A percentile compares a stretch with the other conserved stretches of the same genome.
These are phyloP conservation scores for Alectura lathami DNA, from an alignment of 2,113 vertebrate species.

Conservation along the genomic window DNA sequence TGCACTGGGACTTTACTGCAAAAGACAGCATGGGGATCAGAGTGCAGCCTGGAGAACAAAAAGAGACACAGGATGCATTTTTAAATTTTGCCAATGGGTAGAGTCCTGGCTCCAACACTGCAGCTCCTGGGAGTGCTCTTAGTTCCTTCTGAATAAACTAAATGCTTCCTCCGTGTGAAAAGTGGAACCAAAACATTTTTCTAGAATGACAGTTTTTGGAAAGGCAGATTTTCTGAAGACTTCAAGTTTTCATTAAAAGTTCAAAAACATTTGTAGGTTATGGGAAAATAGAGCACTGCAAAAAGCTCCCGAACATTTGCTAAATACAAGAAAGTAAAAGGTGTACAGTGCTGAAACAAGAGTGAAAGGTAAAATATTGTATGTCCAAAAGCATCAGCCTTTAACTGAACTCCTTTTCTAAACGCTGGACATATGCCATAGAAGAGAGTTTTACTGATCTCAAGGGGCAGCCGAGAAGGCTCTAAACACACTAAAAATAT, in stretches of 20 bases:
- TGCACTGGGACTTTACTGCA: neutral
- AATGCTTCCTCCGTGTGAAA: neutral
- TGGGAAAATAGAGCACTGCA: neutral
- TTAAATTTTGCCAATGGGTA: neutral
- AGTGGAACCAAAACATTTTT: neutral
- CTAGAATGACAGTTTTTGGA: neutral
- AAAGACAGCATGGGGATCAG: neutral
- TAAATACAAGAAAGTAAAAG: neutral
- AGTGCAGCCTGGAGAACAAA: neutral
- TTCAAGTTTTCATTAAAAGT: neutral
- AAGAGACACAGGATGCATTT: accelerated
- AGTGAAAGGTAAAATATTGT: neutral
- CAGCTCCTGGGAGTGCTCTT: accelerated
- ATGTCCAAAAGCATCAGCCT: neutral
- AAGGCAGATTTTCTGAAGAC: neutral
- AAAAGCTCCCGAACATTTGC: neutral
- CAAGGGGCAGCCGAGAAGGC: neutral
- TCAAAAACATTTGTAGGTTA: neutral
- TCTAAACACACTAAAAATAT: neutral
- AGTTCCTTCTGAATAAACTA: neutral
- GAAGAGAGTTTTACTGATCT: neutral
- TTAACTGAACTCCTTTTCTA: neutral
- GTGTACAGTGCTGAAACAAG: neutral
- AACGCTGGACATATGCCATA: neutral
- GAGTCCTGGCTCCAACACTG: accelerated